Evolutionary conservation across 2,888 invertebrate genomes (phyloP).

Genomic region (Trichogramma evanescens): DNA sequence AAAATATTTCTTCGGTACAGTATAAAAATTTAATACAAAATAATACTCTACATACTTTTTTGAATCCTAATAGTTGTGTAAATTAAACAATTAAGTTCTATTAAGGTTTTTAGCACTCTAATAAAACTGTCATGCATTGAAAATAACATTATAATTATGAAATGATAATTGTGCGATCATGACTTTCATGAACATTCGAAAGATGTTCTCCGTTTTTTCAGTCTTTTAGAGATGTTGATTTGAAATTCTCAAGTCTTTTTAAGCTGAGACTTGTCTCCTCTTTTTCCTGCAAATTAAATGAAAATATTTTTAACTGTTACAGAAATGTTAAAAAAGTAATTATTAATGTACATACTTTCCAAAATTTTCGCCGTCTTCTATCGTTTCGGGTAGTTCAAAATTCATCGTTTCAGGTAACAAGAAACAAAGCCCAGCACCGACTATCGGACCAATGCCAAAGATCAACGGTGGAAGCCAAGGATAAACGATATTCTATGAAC

Average conservation of each 20-base stretch:
- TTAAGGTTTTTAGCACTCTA: not conserved
- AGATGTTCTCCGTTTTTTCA: not conserved
- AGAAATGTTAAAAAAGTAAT: not conserved
- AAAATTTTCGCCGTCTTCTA: slow-evolving; percentile 50
- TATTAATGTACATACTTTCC: slow-evolving; percentile 38
- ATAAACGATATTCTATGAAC: slow-evolving; percentile 8
- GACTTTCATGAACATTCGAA: not conserved
- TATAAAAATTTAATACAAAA: too few species aligned
- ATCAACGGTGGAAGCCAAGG: slow-evolving; percentile 46
- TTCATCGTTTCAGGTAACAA: slow-evolving; percentile 52
- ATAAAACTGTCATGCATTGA: not conserved
- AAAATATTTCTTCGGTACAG: too few species aligned
- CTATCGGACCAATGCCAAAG: slow-evolving; percentile 47
- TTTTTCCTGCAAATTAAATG: not conserved
- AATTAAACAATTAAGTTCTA: not conserved
- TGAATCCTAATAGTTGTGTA: not conserved
- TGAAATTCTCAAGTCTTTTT: not conserved
- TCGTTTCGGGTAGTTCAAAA: slow-evolving; percentile 49
- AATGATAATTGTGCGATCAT: too few species aligned
- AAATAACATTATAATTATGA: not conserved
- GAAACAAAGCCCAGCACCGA: slow-evolving; percentile 47
- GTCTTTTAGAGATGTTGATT: not conserved
- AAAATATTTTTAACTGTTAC: not conserved
- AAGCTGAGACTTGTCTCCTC: too few species aligned
- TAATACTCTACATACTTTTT: too few species aligned